Percentiles rank a stretch among this genome's conserved stretches.
Evolutionary conservation across 30 jellyfish, hydroid and myxozoan species (phyloP).

Genomic region (Turritopsis rubra): DNA sequence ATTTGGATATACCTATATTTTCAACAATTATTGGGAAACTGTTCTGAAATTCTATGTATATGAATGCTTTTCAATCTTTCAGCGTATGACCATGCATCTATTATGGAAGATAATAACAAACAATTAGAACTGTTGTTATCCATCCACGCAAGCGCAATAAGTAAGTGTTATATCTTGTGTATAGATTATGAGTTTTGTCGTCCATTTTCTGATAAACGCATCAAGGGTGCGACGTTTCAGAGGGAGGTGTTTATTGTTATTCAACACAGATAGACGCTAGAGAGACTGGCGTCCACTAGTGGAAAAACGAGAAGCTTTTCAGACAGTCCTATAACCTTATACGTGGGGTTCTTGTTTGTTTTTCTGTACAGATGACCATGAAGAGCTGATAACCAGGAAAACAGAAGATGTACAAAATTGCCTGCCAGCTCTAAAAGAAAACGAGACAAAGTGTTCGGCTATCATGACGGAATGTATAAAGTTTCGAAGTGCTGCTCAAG

Average conservation of each 20-base stretch:
- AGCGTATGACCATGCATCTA: neutral
- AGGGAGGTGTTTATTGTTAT: no score
- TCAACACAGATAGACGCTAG: no score
- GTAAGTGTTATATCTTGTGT: no score
- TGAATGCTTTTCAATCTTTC: neutral
- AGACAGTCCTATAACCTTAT: no score
- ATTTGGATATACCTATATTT: no score
- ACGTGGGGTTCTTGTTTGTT: no score
- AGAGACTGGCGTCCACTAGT: no score
- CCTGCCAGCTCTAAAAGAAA: neutral
- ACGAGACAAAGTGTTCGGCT: neutral
- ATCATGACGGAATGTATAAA: neutral
- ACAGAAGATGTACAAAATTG: neutral
- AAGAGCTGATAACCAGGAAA: neutral
- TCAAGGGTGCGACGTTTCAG: no score
- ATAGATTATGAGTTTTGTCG: neutral
- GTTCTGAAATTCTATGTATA: no score
- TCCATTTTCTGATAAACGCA: neutral
- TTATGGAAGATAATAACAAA: neutral
- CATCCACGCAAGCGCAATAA: neutral
- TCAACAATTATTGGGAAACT: no score
- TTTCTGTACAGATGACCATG: neutral
- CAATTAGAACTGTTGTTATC: neutral
- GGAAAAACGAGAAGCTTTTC: no score
- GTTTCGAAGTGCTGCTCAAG: neutral